Conservation (phyloP, 1,140 invertebrate genomes). For the Trichoplusia ni region DNA sequence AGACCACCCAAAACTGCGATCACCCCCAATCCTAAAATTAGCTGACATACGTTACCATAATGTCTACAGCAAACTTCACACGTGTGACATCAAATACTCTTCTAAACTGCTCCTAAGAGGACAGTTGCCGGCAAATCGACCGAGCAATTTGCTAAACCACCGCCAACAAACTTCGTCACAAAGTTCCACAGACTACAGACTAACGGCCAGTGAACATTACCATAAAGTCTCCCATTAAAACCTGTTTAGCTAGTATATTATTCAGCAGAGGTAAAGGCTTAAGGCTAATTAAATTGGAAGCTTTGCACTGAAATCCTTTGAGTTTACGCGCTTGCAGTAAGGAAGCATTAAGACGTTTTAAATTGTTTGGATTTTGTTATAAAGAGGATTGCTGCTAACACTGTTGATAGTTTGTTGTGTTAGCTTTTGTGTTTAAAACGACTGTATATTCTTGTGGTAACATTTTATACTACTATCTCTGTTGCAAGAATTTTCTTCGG, state of each 20-base stretch:
- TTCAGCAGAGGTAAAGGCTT: not conserved
- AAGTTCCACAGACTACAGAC: not conserved
- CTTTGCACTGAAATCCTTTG: slow-evolving; percentile 6
- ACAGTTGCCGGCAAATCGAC: slow-evolving; percentile 8
- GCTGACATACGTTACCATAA: not conserved
- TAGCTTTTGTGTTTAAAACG: too few species aligned
- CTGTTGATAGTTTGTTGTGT: too few species aligned
- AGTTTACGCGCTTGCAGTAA: not conserved
- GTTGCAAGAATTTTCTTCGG: too few species aligned
- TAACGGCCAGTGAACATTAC: not conserved
- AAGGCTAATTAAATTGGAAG: slow-evolving; percentile 9
- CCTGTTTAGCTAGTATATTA: not conserved
- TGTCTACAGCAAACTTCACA: not conserved
- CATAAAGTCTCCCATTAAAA: slow-evolving; percentile 10
- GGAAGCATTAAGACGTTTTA: not conserved
- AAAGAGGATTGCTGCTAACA: not conserved
- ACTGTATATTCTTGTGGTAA: too few species aligned
- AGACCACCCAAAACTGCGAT: too few species aligned
- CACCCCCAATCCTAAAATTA: too few species aligned
- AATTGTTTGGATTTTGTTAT: not conserved
- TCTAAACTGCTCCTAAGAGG: slow-evolving; percentile 3
- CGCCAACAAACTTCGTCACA: not conserved
- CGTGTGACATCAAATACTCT: slow-evolving; percentile 1
- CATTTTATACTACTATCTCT: too few species aligned
- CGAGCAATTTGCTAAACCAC: slow-evolving; percentile 24